Evolutionary conservation across 2,888 invertebrate genomes (phyloP).

Genomic region (Tholera decimalis): DNA sequence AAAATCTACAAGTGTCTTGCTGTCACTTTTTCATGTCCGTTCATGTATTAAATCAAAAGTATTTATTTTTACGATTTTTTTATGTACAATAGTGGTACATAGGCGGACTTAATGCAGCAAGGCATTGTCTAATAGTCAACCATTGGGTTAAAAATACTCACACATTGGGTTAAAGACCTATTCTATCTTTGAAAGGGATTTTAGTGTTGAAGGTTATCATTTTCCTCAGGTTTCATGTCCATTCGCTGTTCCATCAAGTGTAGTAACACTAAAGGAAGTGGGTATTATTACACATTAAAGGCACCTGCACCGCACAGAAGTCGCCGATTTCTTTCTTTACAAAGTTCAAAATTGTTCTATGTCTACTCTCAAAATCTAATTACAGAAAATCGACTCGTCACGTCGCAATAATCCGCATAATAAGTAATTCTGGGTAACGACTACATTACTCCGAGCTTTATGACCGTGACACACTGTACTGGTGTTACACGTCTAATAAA

Average conservation of each 20-base stretch:
- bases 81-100: too few relatives aligned
- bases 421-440: slow-evolving; percentile 51
- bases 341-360: slow-evolving; percentile 13
- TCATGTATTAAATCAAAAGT: too few relatives aligned
- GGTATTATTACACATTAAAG: not conserved
- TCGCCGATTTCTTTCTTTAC: not conserved
- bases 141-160: too few relatives aligned
- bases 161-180: too few relatives aligned
- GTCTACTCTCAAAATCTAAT: slow-evolving; percentile 16
- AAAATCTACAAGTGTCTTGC: too few relatives aligned
- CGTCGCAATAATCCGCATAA: slow-evolving; percentile 42
- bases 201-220: not conserved
- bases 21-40: too few relatives aligned
- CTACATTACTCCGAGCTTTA: slow-evolving; percentile 49
- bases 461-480: slow-evolving; percentile 46
- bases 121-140: too few relatives aligned
- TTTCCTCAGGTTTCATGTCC: not conserved
- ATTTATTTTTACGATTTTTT: too few relatives aligned
- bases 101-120: too few relatives aligned
- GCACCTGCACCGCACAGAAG: not conserved
- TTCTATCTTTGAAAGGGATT: not conserved
- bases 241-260: too few relatives aligned
- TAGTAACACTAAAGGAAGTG: too few relatives aligned
- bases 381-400: slow-evolving; percentile 31
- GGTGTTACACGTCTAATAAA: slow-evolving; percentile 55